Evolutionary conservation across 1,140 invertebrate genomes (phyloP).

Genomic region (Lepeophtheirus salmonis): DNA sequence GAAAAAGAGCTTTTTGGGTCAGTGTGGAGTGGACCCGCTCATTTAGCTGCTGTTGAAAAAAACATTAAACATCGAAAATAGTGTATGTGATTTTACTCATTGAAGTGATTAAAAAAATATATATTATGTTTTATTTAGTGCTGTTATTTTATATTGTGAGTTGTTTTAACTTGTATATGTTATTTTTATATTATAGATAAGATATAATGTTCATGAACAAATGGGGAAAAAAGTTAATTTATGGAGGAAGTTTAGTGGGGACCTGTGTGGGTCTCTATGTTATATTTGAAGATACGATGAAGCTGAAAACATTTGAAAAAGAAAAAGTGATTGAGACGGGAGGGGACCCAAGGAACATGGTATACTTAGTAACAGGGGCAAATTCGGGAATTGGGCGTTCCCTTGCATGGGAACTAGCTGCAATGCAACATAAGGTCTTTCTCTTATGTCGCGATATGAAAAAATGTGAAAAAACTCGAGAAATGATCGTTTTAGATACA

Average conservation of each 20-base stretch:
- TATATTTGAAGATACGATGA: not conserved
- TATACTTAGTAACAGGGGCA: constrained; percentile 3
- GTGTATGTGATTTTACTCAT: not conserved
- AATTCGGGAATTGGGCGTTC: not conserved
- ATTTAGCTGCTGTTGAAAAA: not conserved
- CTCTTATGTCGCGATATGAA: constrained; percentile 5
- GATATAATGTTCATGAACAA: not conserved
- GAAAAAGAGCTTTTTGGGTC: not conserved
- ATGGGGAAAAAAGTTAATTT: not conserved
- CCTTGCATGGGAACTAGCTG: not conserved
- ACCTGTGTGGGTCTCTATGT: not conserved
- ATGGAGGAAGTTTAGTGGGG: not conserved
- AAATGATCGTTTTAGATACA: not conserved
- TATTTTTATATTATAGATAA: too few relatives aligned
- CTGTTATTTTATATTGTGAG: too few relatives aligned
- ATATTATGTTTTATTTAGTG: not conserved
- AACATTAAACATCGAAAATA: not conserved
- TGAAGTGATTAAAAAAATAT: not conserved
- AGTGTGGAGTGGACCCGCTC: not conserved
- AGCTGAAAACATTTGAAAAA: not conserved
- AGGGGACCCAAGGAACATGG: not conserved
- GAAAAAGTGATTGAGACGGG: not conserved
- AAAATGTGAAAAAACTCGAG: constrained; percentile 5
- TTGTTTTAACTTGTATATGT: too few relatives aligned
- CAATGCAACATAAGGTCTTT: constrained; percentile 3